phyloP scores from a whole-genome alignment of 2,797 vertebrate species.

The Rhinophrynus dorsalis region DNA sequence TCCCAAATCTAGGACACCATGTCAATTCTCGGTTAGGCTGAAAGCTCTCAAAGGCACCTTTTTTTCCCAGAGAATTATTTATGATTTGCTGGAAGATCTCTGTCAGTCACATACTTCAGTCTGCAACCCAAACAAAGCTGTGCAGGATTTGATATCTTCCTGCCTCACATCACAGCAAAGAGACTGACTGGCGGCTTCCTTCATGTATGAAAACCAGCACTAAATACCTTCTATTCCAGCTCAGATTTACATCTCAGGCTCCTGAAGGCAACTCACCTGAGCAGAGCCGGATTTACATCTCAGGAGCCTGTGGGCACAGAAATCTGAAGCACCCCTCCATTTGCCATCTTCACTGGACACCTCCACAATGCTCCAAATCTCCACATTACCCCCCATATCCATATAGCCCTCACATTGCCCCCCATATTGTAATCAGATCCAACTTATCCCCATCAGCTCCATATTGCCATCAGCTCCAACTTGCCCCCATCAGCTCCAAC shows the following conservation, averaged over 20 bases:
- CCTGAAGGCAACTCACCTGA: no score
- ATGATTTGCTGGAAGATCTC: background rate
- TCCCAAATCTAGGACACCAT: background rate
- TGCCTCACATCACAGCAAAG: background rate
- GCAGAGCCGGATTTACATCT: no score
- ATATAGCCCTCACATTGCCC: no score
- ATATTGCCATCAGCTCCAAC: no score
- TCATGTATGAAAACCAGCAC: background rate
- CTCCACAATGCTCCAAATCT: no score
- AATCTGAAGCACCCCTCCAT: no score
- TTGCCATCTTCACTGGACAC: no score
- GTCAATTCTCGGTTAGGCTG: background rate
- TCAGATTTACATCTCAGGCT: background rate
- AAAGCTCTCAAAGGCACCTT: background rate
- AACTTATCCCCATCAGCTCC: no score
- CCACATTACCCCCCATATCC: no score
- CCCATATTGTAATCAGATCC: no score
- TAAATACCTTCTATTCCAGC: background rate
- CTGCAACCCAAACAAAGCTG: background rate
- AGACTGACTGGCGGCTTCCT: constrained; percentile 7
- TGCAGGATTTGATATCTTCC: background rate
- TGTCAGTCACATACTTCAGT: background rate
- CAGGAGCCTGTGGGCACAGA: no score
- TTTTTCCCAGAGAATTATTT: constrained; percentile 16
- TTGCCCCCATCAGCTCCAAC: no score